Conservation (phyloP, 2,797 vertebrate genomes). For the Basileuterus tristriatus region DNA sequence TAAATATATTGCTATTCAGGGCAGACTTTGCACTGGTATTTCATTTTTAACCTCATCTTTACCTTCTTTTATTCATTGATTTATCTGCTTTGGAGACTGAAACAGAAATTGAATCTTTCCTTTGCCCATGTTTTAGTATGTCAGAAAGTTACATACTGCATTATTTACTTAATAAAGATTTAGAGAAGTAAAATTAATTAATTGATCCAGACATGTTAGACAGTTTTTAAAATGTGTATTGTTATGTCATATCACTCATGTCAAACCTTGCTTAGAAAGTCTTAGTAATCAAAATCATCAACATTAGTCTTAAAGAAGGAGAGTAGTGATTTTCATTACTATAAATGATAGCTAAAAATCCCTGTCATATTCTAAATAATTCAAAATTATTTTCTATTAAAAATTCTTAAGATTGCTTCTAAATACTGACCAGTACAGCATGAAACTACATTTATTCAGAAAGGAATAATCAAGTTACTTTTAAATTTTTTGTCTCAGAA, state of each 20-base stretch:
- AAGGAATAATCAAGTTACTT: background rate
- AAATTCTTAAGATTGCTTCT: background rate
- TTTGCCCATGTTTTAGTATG: background rate
- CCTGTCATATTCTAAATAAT: background rate
- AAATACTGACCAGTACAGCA: background rate
- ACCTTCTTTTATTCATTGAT: background rate
- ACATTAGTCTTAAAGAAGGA: background rate
- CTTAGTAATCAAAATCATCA: background rate
- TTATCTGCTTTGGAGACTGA: background rate
- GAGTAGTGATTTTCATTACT: background rate
- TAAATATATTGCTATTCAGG: background rate
- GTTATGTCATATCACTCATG: background rate
- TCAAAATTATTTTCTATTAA: background rate
- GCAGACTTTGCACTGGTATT: background rate
- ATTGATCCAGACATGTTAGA: background rate
- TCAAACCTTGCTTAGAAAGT: background rate
- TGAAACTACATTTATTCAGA: background rate
- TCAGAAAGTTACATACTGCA: background rate
- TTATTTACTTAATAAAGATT: background rate
- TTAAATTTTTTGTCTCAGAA: background rate
- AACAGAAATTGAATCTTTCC: background rate
- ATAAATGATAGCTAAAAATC: background rate
- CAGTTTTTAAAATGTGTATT: background rate
- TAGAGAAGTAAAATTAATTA: background rate
- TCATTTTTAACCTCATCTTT: background rate